Percentiles rank a stretch among this genome's conserved stretches.
phyloP scores from a whole-genome alignment of 64 coral and sea anemone genomes.

The Stichodactyla mertensii region DNA sequence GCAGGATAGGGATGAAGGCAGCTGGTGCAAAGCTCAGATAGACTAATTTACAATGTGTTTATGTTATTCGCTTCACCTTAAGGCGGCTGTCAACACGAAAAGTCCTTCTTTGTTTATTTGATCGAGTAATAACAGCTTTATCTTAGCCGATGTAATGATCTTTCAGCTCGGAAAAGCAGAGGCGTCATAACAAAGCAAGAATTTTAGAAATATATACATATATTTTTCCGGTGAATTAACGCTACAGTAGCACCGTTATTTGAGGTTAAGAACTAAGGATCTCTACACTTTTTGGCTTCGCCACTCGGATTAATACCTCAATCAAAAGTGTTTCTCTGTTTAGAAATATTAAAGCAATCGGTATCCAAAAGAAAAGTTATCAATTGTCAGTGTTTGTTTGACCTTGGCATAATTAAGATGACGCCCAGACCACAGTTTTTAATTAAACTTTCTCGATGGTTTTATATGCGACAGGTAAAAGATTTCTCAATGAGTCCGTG shows the following conservation, averaged over 20 bases:
- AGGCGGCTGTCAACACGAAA: neutral
- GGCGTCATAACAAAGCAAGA: neutral
- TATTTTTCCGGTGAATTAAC: neutral
- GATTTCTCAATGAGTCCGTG: neutral
- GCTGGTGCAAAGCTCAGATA: neutral
- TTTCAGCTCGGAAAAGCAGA: neutral
- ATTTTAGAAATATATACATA: neutral
- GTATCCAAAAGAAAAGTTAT: neutral
- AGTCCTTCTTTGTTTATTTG: neutral
- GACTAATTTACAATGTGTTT: neutral
- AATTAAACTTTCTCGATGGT: neutral
- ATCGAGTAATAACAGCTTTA: neutral
- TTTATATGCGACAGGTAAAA: neutral
- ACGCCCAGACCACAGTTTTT: neutral
- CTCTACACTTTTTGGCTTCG: neutral
- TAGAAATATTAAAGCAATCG: neutral
- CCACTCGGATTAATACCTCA: neutral
- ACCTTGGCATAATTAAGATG: neutral
- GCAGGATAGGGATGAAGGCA: neutral
- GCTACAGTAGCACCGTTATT: neutral
- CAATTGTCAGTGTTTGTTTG: neutral
- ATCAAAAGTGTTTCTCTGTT: neutral
- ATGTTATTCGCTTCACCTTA: neutral
- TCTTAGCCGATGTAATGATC: neutral
- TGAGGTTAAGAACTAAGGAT: neutral